Base-by-base conservation (phyloP, 30 jellyfish, hydroid and myxozoan genomes). In the Aurelia coerulea region DNA sequence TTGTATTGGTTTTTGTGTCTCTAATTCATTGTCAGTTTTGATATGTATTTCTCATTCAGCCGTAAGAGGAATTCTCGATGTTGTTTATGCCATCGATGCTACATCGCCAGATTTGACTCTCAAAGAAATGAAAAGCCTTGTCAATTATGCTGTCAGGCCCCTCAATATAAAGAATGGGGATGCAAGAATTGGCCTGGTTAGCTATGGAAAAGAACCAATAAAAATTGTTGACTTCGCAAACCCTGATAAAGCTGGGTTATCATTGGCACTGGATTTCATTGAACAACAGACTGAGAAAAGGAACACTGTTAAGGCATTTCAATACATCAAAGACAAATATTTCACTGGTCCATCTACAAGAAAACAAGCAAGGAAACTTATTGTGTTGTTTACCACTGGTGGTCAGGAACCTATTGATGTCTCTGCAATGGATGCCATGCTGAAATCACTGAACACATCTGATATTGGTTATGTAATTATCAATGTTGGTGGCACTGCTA, bases 21-120 rank as follows among this genome's bases (percentile, higher is more conserved):
- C 14, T 46, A 8, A 46, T 46, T 46, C 56, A 46, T 3, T 46
- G 8, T 46, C 56, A 46, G 0, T 46, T 6, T 60, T 60, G 8
- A 60, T 37, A 60, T 4, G 2, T 7, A 4, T 46, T 14, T 46
- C 56, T 0, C 15, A 39, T 46, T 67, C 29, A 83, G 94, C 75
- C 1, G 14, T 60, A n/a, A 34, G 73, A 29, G 80, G 65, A 34
- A 23, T 9, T 16, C 37, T 84, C 19, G 88, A 75, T 75, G 83
- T 90, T 19, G 91, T 90, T 11, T 90, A 74, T 65, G 87, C 90
- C 5, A 41, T 90, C 62, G 97, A 90, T 56, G 50, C 88, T 17
- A 53, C 97, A 9, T 52, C 81, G 11, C 12, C 76, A 31, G 33
- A 60, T 12, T 62, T 31, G 10, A 91, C 59, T 23, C 65, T 88